Evolutionary conservation across 2,888 invertebrate species (phyloP), one percentile per base, ranked within the genome.

Genomic region (Aphrophora alni): DNA sequence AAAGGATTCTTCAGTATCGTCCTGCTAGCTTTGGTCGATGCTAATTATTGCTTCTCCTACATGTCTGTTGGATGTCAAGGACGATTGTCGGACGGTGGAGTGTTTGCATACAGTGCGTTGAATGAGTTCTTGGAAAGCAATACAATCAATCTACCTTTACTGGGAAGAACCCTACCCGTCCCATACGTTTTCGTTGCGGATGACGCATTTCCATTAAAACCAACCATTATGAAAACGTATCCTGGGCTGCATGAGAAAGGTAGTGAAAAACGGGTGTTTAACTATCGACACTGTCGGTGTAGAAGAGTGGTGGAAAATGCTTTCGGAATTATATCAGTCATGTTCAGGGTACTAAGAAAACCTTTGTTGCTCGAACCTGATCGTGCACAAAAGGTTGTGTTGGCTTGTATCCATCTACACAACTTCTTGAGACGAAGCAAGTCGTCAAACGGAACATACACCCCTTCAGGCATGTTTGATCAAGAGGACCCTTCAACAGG

Each of bases 1-100:
- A 87, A 87, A 82, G 81, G 81, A 68, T 82, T 72, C 70, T 85
- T 84, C 81, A 86, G 85, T 76, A 84, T 87, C 70, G 85, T 87
- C 25, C 78, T 87, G 27, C 72, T 87, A 80, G 86, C 86, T 68
- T 10, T 86, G 69, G 86, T 84, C 51, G 85, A 87, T 84, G 85
- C 85, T 8, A 83, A 87, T 70, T 86, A 85, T 78, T 75, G 83
- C 72, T 86, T 85, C 44, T 78, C 82, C 17, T 44, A 78, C 51
- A 68, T 77, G 14, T 70, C 80, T 77, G 77, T 80, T 28, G 82
- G 83, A 78, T 27, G 69, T 0, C 74, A 82, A 27, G 83, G 82
- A 17, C 28, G 80, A 81, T 68, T 83, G 33, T 82, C 82, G 21
- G 82, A 83, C 82, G 80, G 78, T 17, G 83, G 81, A 14, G 81